Base-by-base conservation (phyloP, 2,888 invertebrate species). In the Bombylius discolor region DNA sequence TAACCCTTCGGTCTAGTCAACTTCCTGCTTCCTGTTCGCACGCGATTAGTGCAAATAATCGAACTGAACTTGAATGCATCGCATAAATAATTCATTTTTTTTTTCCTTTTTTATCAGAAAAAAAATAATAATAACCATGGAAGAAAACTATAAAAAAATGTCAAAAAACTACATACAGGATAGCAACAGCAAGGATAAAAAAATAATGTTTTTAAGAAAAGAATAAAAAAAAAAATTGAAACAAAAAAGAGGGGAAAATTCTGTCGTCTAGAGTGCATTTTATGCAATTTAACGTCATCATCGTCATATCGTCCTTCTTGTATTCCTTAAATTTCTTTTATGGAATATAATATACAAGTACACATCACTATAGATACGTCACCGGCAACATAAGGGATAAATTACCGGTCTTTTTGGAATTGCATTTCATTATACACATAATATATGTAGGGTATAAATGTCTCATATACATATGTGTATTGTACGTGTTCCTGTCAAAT, bases 11-110 rank as follows among this genome's bases (percentile, higher is more conserved):
- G 59, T 59, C 59, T 59, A 59, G 59, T 53, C 56, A 52, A 57
- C 56, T 59, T 59, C 59, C 59, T 57, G 57, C 57, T 59, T 59
- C 59, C 59, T 59, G 57, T 52, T 57, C 52, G 55, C 53, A 45
- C 52, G 53, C 51, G 54, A 49, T 49, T 54, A 54, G 54, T 45
- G 45, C 39, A 42, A 54, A 49, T 54, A 48, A 54, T 49, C 49
- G 54, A 54, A 54, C 54, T 34, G 49, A 49, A 44, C 39, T 42
- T 42, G 39, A 42, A 42, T 42, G 39, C 39, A 42, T 42, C 39
- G 12, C 12, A 42, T 42, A 42, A 1, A 42, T 42, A 42, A 7
- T 36, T 36, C 5, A 36, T 7, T 36, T 36, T 36, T 8, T 34
- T 36, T 8, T 36, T 4, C 34, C 7, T 7, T 36, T 36, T 36